Evolutionary conservation across 2,888 invertebrate genomes (phyloP), one percentile per base, ranked within the genome.

Genomic region (Melieria crassipennis): DNA sequence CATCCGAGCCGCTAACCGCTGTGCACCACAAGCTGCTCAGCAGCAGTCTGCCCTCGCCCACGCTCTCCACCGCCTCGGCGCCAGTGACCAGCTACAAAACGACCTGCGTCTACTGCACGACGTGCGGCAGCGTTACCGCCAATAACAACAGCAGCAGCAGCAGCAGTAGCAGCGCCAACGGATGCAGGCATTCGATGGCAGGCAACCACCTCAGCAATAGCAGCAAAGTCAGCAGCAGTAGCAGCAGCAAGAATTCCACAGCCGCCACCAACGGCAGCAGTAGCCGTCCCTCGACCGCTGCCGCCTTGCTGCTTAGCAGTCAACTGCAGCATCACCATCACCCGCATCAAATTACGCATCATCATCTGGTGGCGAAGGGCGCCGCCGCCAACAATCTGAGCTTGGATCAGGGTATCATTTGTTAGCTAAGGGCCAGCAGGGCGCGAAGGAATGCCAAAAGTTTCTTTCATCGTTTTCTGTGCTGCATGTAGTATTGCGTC

Each of bases 351-450:
- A 69, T 71, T 13, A 60, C 79, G 45, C 80, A 81, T 68, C 81
- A 81, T 61, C 77, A 68, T 30, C 70, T 72, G 46, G 82, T 79
- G 62, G 80, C 80, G 47, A 85, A 82, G 76, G 84, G 81, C 72
- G 81, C 83, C 68, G 81, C 85, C 69, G 80, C 85, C 79, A 86
- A 83, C 81, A 86, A 82, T 79, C 76, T 86, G 75, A 85, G 83
- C 67, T 78, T 86, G 78, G 87, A 87, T 78, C 87, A 87, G 82
- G 86, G 87, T 79, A 87, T 86, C 78, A 86, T 86, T 79, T 86
- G 86, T 86, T 86, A 86, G 86, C 86, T 86, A 85, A 86, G 81
- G 84, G 85, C 84, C 83, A 83, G 79, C 74, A 83, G 85, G 80
- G 85, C 81, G 79, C 82, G 85, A 77, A 85, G 84, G 78, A 85